phyloP scores from a whole-genome alignment of 2,888 invertebrate genomes.

The Nemotelus nigrinus region DNA sequence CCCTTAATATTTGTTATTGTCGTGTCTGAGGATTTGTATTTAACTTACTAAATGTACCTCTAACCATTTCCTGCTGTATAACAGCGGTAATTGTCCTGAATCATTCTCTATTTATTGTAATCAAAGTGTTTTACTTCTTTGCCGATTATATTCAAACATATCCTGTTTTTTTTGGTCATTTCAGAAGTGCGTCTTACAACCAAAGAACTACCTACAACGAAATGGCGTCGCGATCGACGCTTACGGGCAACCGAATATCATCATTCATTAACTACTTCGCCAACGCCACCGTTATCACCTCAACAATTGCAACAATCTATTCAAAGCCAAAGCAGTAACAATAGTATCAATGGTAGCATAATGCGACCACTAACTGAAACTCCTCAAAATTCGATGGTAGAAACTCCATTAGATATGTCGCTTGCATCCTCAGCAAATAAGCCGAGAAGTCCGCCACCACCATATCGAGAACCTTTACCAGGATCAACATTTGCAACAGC shows the following conservation, averaged over 20 bases:
- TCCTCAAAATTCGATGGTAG: conserved; percentile 53
- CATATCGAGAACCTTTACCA: conserved; percentile 63
- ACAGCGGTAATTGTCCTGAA: too few relatives aligned
- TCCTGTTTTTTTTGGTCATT: conserved; percentile 30
- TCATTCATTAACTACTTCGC: conserved; percentile 46
- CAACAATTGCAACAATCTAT: conserved; percentile 45
- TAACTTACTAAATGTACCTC: too few relatives aligned
- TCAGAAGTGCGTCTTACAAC: conserved; percentile 63
- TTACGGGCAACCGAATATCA: conserved; percentile 64
- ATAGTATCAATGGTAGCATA: conserved; percentile 5
- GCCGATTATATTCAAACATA: too few relatives aligned
- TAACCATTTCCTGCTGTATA: too few relatives aligned
- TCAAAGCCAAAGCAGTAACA: conserved; percentile 21
- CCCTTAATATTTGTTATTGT: too few relatives aligned
- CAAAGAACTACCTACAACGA: conserved; percentile 74
- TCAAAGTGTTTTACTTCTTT: too few relatives aligned
- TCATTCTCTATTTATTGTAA: too few relatives aligned
- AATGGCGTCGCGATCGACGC: conserved; percentile 78
- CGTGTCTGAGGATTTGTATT: too few relatives aligned
- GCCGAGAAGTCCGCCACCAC: conserved; percentile 61
- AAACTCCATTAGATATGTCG: conserved; percentile 64
- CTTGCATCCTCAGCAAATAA: conserved; percentile 60
- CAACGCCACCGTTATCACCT: conserved; percentile 43
- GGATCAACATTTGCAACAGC: conserved; percentile 59
- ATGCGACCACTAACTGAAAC: conserved; percentile 53